phyloP scores from a whole-genome alignment of 2,113 vertebrate species.

The Callithrix jacchus region DNA sequence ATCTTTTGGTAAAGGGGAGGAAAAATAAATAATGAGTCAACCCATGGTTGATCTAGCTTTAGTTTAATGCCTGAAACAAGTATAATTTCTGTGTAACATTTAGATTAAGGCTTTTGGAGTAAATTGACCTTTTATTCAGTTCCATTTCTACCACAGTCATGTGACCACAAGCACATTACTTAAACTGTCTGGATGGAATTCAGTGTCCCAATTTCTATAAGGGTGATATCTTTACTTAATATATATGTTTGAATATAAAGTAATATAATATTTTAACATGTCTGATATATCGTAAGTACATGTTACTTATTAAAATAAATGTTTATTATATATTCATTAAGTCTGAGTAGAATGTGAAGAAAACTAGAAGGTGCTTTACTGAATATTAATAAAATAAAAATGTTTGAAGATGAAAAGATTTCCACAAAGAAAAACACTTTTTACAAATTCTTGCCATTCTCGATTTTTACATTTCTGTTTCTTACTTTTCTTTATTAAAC shows the following conservation, averaged over 20 bases:
- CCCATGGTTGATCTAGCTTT: neutral
- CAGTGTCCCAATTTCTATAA: neutral
- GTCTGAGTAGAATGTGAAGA: neutral
- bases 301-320: neutral
- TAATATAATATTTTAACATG: neutral
- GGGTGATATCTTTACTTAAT: neutral
- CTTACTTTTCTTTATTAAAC: neutral
- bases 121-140: neutral
- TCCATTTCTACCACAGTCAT: neutral
- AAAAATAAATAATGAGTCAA: neutral
- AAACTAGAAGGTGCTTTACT: neutral
- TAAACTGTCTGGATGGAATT: neutral
- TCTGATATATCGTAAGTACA: neutral
- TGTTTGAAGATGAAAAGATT: neutral
- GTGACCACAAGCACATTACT: neutral
- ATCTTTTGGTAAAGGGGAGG: neutral
- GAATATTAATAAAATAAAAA: neutral
- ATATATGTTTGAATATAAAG: neutral
- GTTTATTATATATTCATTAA: neutral
- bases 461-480: neutral
- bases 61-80: neutral
- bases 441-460: neutral
- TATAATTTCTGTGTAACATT: neutral
- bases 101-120: neutral
- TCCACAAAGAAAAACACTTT: neutral